phyloP scores from a whole-genome alignment of 2,113 vertebrate genomes.

The Antechinus stuartii region DNA sequence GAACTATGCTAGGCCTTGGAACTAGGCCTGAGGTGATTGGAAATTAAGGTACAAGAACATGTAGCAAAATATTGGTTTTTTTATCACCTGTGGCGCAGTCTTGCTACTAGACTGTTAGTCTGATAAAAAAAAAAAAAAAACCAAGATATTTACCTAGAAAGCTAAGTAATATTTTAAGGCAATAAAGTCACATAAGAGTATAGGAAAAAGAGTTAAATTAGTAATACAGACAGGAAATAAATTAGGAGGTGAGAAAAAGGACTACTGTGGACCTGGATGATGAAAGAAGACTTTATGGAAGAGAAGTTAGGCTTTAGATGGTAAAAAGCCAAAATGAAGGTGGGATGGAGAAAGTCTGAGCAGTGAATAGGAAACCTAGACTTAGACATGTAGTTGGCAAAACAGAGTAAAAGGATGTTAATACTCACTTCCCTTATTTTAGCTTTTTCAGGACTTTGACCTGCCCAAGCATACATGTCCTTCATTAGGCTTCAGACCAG shows the following conservation, averaged over 20 bases:
- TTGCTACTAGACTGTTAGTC: background rate
- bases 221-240: background rate
- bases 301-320: background rate
- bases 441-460: background rate
- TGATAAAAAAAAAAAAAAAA: background rate
- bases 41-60: background rate
- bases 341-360: background rate
- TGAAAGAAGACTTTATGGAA: background rate
- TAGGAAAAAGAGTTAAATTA: background rate
- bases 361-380: background rate
- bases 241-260: background rate
- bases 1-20: background rate
- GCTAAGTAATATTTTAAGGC: background rate
- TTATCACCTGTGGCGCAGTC: background rate
- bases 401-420: background rate
- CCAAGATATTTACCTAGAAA: background rate
- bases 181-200: background rate
- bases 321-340: background rate
- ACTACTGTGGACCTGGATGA: background rate
- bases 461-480: background rate
- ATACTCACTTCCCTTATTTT: background rate
- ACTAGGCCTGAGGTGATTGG: background rate
- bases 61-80: background rate
- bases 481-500: background rate
- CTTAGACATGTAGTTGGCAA: background rate